Conservation (phyloP, 2,888 invertebrate genomes). For the Cryptocephalus primarius region DNA sequence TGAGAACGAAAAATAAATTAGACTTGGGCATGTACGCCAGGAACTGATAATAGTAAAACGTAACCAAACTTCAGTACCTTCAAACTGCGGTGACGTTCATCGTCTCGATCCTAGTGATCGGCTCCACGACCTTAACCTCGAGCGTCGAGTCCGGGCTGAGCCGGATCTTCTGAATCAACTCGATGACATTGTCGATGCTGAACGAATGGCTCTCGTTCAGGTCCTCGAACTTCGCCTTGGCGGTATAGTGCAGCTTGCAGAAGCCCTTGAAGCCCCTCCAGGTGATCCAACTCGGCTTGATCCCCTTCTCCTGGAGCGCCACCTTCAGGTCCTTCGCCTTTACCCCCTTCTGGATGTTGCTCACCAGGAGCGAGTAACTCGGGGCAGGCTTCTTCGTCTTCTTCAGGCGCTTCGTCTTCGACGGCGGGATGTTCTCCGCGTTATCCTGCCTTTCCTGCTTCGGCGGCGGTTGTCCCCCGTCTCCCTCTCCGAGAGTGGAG, state of each 20-base stretch:
- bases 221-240: conserved; percentile 32
- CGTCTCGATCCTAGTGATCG: conserved; percentile 41
- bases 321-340: conserved; percentile 65
- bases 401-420: background rate
- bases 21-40: too few species aligned
- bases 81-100: conserved; percentile 41
- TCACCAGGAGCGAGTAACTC: conserved; percentile 51
- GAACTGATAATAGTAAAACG: too few species aligned
- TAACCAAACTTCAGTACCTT: background rate
- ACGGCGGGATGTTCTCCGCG: conserved; percentile 9
- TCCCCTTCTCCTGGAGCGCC: conserved; percentile 60
- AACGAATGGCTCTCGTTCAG: conserved; percentile 20
- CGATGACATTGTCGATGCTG: conserved; percentile 40
- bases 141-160: conserved; percentile 32
- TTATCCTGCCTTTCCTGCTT: conserved; percentile 1
- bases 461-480: background rate
- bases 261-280: conserved; percentile 44
- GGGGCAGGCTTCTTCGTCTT: conserved; percentile 23
- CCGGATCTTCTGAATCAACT: conserved; percentile 38
- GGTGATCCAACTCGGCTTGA: conserved; percentile 64
- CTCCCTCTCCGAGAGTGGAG: background rate
- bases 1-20: too few species aligned
- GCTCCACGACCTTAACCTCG: conserved; percentile 40
- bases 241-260: conserved; percentile 61
- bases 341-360: conserved; percentile 60